These are phyloP conservation scores for Luperina nickerlii DNA, from an alignment of 2,888 invertebrate species.

Conservation along the genomic window DNA sequence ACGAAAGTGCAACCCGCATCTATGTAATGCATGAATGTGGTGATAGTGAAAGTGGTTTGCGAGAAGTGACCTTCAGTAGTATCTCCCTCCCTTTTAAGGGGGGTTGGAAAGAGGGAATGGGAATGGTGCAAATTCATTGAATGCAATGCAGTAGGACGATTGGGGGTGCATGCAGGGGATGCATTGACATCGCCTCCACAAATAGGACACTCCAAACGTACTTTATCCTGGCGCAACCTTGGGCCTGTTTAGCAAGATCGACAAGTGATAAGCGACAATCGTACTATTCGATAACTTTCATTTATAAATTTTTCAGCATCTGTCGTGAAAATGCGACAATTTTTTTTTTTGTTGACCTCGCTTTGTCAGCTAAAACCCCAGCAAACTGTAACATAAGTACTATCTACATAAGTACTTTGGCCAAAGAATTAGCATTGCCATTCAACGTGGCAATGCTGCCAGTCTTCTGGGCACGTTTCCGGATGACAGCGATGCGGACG, in stretches of 20 bases:
- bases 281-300: not conserved
- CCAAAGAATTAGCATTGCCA: too few species aligned
- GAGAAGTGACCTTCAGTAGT: constrained; percentile 22
- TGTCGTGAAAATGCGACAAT: not conserved
- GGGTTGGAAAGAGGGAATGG: constrained; percentile 4
- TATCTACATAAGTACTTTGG: too few species aligned
- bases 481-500: too few species aligned
- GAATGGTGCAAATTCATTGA: constrained; percentile 37
- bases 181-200: constrained; percentile 10
- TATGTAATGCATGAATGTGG: constrained; percentile 34
- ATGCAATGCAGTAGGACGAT: constrained; percentile 29
- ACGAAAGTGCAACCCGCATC: constrained; percentile 24
- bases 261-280: not conserved
- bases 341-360: not conserved
- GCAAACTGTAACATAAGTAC: not conserved
- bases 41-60: constrained; percentile 38
- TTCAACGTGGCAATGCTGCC: too few species aligned
- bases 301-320: not conserved
- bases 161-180: constrained; percentile 19
- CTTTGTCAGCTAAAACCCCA: not conserved
- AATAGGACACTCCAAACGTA: not conserved
- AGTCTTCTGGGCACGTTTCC: too few species aligned
- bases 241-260: not conserved
- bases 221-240: not conserved
- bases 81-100: not conserved